Evolutionary conservation across 2,797 vertebrate genomes (phyloP), one percentile per base, ranked within the genome.

Genomic region (Danio albolineatus): DNA sequence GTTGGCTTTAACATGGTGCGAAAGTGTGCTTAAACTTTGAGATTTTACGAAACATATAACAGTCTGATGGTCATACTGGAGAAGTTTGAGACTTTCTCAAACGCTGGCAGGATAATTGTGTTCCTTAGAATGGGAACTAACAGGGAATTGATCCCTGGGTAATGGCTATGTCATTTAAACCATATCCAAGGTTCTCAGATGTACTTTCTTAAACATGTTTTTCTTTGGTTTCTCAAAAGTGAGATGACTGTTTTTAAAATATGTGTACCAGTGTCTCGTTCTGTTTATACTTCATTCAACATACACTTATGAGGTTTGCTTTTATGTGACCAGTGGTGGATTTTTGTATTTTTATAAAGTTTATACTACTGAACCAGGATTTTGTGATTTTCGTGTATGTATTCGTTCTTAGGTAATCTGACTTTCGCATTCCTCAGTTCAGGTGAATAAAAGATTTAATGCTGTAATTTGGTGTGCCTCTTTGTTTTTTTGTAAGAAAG

Each of bases 151-250:
- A 88, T 88, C 90, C 89, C 91, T 84, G 86, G 73, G 93, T 94
- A 94, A 94, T 95, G 94, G 92, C 94, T 93, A 90, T 94, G 94
- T 94, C 94, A 95, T 94, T 88, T 67, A 88, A 90, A 87, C 89
- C 89, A 86, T 88, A 82, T 84, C 82, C 77, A 89, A 87, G 89
- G 90, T 92, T 92, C 88, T 92, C 89, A 90, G 84, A 57, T 89
- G 85, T 78, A 60, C 81, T 89, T 75, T 76, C n/a, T 62, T 39
- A 75, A 79, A 43, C 38, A 62, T 61, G 19, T 17, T 57, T 80
- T 51, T 73, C 4, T 46, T 66, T 61, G 79, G 14, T 43, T 64
- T 53, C 44, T 28, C 16, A 6, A 39, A 73, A 56, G 41, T 51
- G 36, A 43, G 39, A 28, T 70, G 44, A 48, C 76, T 54, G 48